phyloP scores from a whole-genome alignment of 2,797 vertebrate species.

The Erethizon dorsatum region DNA sequence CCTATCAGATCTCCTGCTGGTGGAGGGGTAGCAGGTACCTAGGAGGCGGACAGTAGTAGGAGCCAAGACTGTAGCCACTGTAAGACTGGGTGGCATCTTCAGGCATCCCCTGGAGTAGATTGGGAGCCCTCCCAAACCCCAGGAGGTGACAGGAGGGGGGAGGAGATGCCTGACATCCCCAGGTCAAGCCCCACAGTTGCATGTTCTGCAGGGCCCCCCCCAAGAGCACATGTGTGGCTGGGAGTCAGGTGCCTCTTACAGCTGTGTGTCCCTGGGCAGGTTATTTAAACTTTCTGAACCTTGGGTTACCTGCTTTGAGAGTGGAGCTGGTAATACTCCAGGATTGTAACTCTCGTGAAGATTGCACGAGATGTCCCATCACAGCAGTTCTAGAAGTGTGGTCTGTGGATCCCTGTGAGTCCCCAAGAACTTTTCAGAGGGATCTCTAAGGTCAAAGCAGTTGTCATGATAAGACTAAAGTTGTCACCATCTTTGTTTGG shows the following conservation, averaged over 20 bases:
- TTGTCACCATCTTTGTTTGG: neutral
- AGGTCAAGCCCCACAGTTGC: neutral
- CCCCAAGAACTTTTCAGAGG: neutral
- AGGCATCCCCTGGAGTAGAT: neutral
- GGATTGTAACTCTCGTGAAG: neutral
- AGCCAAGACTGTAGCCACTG: neutral
- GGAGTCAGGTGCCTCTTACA: neutral
- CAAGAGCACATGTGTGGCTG: neutral
- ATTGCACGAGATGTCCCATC: neutral
- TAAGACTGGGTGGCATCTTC: neutral
- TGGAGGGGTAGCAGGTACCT: neutral
- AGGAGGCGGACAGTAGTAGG: too few relatives aligned
- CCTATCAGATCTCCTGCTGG: neutral
- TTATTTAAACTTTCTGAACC: neutral
- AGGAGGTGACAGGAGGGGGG: neutral
- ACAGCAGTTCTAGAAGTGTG: neutral
- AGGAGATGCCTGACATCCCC: neutral
- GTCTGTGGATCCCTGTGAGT: fast-evolving
- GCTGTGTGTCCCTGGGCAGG: neutral
- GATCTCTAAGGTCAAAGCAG: neutral
- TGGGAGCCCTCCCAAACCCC: neutral
- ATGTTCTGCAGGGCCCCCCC: neutral
- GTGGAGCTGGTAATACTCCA: too few relatives aligned
- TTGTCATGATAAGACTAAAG: neutral
- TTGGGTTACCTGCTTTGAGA: neutral